Evolutionary conservation across 2,113 vertebrate species (phyloP).

Genomic region (Leptobrachium leishanense): DNA sequence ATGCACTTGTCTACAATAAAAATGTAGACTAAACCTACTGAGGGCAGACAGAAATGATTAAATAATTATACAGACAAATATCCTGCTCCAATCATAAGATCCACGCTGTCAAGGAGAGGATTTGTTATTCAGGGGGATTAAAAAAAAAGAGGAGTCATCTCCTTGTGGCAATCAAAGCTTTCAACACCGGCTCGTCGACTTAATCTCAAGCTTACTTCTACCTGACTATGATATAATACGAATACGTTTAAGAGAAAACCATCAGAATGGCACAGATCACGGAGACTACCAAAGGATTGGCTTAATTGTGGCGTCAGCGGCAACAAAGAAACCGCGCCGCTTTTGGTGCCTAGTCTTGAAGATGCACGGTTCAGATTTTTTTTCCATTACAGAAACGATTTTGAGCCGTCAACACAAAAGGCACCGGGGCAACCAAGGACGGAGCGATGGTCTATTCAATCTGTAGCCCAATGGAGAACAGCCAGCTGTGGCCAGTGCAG

Average conservation of each 20-base stretch:
- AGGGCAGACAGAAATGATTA: constrained; percentile 21
- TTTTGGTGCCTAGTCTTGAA: no score
- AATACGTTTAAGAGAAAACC: neutral
- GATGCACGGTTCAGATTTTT: no score
- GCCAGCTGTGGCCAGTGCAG: constrained; percentile 18
- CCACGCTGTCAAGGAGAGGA: constrained; percentile 30
- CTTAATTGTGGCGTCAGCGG: neutral
- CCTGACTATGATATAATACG: neutral
- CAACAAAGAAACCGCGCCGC: no score
- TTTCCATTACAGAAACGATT: no score
- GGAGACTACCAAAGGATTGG: neutral
- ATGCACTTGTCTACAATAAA: no score
- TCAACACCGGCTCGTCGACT: constrained; percentile 18
- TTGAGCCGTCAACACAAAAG: constrained; percentile 8
- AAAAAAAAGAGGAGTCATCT: constrained; percentile 12
- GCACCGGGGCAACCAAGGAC: constrained; percentile 3
- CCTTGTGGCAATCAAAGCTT: constrained; percentile 25
- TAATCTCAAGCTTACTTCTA: constrained; percentile 25
- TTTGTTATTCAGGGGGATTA: constrained; percentile 28
- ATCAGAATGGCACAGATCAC: neutral
- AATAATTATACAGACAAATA: constrained; percentile 27
- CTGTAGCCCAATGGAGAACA: constrained; percentile 9
- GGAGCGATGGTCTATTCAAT: constrained; percentile 20
- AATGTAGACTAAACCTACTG: no score
- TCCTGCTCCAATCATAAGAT: constrained; percentile 13